Base-by-base conservation (phyloP, 2,113 vertebrate species). In the Periophthalmodon schlosseri region DNA sequence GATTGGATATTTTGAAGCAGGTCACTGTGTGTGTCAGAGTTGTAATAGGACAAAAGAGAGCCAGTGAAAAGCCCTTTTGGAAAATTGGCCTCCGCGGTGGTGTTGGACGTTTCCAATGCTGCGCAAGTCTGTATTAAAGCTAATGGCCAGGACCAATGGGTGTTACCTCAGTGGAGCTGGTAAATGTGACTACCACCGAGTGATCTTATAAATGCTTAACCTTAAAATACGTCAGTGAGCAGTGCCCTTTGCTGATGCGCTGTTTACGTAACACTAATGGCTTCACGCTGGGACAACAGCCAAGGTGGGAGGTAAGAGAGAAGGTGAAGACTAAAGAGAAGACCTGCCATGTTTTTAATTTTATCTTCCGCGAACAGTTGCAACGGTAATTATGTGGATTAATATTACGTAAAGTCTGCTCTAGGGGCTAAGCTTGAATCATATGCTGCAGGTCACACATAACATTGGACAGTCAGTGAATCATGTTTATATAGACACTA, bases 171-270 rank as follows among this genome's bases (percentile, higher is more conserved):
- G 33, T 0, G 10, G 69, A 70, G 23, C 70, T 60, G 76, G 75
- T 73, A 71, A 84, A 79, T 73, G 81, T 81, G 72, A 73, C 85
- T 18, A 73, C 81, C 69, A 68, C 2, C 1, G 72, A 70, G 77
- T 87, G 86, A 84, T 86, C 89, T 83, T 85, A 89, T 85, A 79
- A 88, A 89, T 73, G 78, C 74, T 76, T 77, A 78, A 83, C 77
- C 76, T 76, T 57, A 64, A 70, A 34, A 60, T 60, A 84, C 78
- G 78, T 89, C 79, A 80, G 50, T 61, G 66, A 81, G 76, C 33
- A 39, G 60, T 80, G 69, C 85, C 85, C 77, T 84, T 79, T 77
- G 58, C 69, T 50, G 63, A 65, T 56, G 54, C 69, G 18, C 57
- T 46, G 72, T 81, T 89, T 88, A 83, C 14, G 68, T 74, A 84